phyloP scores from a whole-genome alignment of 2,888 invertebrate genomes.

The Ormia ochracea region DNA sequence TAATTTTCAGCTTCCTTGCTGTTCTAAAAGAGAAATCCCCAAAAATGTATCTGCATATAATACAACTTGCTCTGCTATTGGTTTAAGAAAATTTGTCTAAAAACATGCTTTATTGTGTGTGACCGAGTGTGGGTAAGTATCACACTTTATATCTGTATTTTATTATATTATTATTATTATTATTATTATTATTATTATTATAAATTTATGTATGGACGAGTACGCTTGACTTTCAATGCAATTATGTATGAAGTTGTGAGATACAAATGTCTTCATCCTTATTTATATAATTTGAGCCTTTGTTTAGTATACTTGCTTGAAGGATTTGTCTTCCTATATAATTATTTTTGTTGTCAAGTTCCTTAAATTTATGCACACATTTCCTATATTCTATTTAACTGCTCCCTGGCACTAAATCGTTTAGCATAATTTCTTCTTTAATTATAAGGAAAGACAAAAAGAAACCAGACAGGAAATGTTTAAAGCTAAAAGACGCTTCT shows the following conservation, averaged over 20 bases:
- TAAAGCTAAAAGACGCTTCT: no score
- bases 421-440: not conserved
- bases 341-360: slow-evolving; percentile 22
- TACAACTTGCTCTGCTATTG: not conserved
- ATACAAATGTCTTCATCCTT: not conserved
- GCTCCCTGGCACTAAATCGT: not conserved
- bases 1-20: not conserved
- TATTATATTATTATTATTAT: slow-evolving; percentile 18
- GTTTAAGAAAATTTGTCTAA: not conserved
- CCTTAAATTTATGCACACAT: not conserved
- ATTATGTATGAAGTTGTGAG: not conserved
- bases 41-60: slow-evolving; percentile 32
- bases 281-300: not conserved
- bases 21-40: not conserved
- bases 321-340: slow-evolving; percentile 30
- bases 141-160: not conserved
- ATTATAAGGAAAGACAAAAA: not conserved
- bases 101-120: not conserved
- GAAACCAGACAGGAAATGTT: no score
- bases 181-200: slow-evolving; percentile 20
- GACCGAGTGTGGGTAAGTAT: not conserved
- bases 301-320: slow-evolving; percentile 31
- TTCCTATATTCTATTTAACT: slow-evolving; percentile 29
- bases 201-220: not conserved
- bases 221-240: not conserved